phyloP scores from a whole-genome alignment of 2,113 vertebrate species.

The Ploceus nigricollis region DNA sequence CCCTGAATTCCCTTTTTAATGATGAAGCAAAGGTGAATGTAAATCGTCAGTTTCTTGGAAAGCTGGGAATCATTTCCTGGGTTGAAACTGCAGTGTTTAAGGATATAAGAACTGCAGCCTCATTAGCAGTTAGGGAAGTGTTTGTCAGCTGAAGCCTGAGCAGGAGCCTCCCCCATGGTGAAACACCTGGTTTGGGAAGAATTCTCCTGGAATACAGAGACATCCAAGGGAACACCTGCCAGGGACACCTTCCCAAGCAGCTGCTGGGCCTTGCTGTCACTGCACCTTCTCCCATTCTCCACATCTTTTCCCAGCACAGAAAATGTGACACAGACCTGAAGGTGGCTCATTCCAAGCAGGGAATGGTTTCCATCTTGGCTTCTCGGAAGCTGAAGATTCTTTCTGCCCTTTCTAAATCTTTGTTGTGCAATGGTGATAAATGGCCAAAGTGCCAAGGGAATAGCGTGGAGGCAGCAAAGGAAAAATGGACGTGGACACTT shows the following conservation, averaged over 20 bases:
- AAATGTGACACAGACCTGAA: background rate
- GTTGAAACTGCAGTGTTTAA: rapidly evolving
- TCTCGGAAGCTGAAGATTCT: background rate
- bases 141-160: background rate
- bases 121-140: background rate
- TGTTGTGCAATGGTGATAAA: background rate
- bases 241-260: background rate
- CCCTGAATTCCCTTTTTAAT: background rate
- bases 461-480: background rate
- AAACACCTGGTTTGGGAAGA: background rate
- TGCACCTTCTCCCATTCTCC: background rate
- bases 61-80: background rate
- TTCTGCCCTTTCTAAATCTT: background rate
- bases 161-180: background rate
- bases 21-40: background rate
- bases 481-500: background rate
- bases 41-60: background rate
- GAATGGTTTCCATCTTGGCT: background rate
- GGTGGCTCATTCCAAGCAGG: background rate
- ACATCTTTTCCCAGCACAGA: background rate
- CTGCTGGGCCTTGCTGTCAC: background rate
- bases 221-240: background rate
- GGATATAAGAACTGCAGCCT: background rate
- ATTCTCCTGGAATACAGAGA: background rate
- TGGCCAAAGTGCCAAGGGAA: background rate